A percentile compares a stretch with the other conserved stretches of the same genome.
Evolutionary conservation across 2,888 invertebrate genomes (phyloP).

Genomic region (Strigamia transsilvanica): DNA sequence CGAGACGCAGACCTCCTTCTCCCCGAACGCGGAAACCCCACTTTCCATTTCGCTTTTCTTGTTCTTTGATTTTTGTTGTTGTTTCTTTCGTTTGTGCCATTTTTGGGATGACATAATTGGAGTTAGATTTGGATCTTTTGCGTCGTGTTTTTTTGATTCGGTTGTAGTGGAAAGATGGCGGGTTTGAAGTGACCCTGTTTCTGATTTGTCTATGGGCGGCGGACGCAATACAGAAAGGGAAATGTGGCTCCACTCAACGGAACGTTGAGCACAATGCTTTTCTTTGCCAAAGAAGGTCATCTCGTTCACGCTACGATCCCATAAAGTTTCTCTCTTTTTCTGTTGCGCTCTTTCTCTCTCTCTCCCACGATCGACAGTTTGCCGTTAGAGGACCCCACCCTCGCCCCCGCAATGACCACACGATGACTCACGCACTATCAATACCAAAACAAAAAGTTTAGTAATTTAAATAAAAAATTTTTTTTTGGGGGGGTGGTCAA

Average conservation of each 20-base stretch:
- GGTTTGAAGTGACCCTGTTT: not conserved
- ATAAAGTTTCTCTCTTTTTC: not conserved
- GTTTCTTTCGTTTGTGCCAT: not conserved
- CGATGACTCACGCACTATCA: too few species aligned
- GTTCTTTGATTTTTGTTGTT: not conserved
- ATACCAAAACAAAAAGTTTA: too few species aligned
- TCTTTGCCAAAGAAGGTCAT: slow-evolving; percentile 34
- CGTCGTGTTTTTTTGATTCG: too few species aligned
- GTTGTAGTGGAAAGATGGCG: not conserved
- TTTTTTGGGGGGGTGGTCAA: too few species aligned
- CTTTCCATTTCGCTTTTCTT: not conserved
- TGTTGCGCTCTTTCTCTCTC: not conserved
- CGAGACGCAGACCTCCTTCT: slow-evolving; percentile 17
- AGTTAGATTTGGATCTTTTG: too few species aligned
- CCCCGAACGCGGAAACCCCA: slow-evolving; percentile 29
- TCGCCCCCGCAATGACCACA: slow-evolving; percentile 1
- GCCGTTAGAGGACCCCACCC: slow-evolving; percentile 4
- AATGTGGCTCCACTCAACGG: slow-evolving; percentile 15
- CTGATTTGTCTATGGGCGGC: not conserved
- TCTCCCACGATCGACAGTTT: not conserved
- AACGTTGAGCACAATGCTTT: slow-evolving; percentile 25
- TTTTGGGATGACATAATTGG: too few species aligned
- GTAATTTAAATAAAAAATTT: too few species aligned
- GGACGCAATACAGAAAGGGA: slow-evolving; percentile 20
- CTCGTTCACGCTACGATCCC: slow-evolving; percentile 31